phyloP scores from a whole-genome alignment of 53 echinoderm and acorn worm species.

The Zoroaster sp. region DNA sequence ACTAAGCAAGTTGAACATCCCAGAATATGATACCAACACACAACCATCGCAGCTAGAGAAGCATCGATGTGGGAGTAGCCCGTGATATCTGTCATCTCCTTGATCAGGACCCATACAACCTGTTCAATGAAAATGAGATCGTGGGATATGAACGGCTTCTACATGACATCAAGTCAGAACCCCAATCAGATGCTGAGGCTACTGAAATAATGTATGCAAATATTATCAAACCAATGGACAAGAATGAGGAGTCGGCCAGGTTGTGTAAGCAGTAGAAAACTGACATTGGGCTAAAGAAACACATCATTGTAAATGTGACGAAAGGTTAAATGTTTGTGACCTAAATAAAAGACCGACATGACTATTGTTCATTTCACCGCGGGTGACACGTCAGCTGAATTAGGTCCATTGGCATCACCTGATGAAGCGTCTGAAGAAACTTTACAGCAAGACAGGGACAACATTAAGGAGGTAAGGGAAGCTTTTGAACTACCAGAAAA shows the following conservation, averaged over 20 bases:
- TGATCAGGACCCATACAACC: slow-evolving; percentile 67
- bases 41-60: background rate
- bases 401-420: background rate
- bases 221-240: background rate
- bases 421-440: background rate
- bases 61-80: slow-evolving; percentile 61
- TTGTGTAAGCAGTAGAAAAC: background rate
- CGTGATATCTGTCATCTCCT: slow-evolving; percentile 65
- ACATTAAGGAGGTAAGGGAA: slow-evolving; percentile 40
- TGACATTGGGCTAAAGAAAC: slow-evolving; percentile 14
- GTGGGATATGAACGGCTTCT: slow-evolving; percentile 46
- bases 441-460: background rate
- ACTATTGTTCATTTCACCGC: background rate
- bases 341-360: background rate
- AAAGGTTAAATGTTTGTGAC: slow-evolving; percentile 21
- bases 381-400: background rate
- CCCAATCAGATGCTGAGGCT: background rate
- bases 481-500: slow-evolving; percentile 27
- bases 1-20: background rate
- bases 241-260: background rate
- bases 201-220: slow-evolving; percentile 52
- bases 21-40: slow-evolving; percentile 2
- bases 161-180: background rate
- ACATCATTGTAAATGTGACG: slow-evolving; percentile 4
- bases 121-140: slow-evolving; percentile 60